Percentiles rank a stretch among this genome's conserved stretches.
Conservation (phyloP, 1,140 invertebrate species). For the Bombus soroeensis region DNA sequence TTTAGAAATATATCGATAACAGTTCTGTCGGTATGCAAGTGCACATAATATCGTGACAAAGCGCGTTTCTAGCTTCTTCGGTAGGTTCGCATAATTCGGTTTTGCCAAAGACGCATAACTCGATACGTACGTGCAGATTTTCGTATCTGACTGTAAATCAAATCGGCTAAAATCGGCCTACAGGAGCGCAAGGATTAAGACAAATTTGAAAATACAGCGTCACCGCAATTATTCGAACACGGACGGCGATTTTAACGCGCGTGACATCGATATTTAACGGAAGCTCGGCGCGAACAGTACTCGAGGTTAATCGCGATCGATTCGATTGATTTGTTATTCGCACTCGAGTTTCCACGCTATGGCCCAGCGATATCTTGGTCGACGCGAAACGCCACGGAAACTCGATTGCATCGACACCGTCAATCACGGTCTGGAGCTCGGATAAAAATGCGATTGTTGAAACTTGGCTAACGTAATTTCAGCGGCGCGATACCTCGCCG, state of each 20-base stretch:
- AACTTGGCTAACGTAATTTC: conserved; percentile 59
- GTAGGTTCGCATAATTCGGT: too few relatives aligned
- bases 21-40: too few relatives aligned
- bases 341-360: background rate
- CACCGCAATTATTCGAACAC: background rate
- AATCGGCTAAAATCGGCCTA: background rate
- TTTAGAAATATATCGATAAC: too few relatives aligned
- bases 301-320: conserved; percentile 32
- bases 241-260: background rate
- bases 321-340: conserved; percentile 40
- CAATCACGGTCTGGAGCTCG: conserved; percentile 25
- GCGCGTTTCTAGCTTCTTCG: too few relatives aligned
- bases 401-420: conserved; percentile 47
- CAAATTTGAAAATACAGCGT: background rate
- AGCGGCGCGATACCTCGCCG: conserved; percentile 18
- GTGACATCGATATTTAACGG: background rate
- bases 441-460: conserved; percentile 60
- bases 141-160: background rate
- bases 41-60: too few relatives aligned
- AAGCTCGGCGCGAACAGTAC: too few relatives aligned
- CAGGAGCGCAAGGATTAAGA: background rate
- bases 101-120: background rate
- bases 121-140: too few relatives aligned
- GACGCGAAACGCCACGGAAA: conserved; percentile 28
- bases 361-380: conserved; percentile 34